These are phyloP conservation scores for Chloropsis hardwickii DNA, from an alignment of 2,113 vertebrate genomes.

Conservation along the genomic window DNA sequence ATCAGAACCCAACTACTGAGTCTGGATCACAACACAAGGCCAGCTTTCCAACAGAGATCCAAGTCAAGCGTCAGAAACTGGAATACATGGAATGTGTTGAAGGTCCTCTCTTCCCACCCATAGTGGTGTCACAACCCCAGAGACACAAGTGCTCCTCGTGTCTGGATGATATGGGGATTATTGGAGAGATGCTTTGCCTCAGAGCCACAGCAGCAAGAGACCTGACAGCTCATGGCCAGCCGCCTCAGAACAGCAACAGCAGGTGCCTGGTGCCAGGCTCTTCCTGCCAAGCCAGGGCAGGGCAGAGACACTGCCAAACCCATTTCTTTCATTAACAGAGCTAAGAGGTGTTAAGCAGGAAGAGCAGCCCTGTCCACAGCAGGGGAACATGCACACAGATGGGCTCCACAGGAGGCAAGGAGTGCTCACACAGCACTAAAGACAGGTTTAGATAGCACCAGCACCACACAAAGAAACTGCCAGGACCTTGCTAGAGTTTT, in stretches of 20 bases:
- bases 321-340: not conserved
- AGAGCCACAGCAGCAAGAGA: not conserved
- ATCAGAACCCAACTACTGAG: rapidly evolving
- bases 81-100: not conserved
- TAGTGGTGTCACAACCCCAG: rapidly evolving
- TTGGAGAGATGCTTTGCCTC: not conserved
- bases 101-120: not conserved
- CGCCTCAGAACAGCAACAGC: rapidly evolving
- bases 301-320: not conserved
- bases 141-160: rapidly evolving
- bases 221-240: rapidly evolving
- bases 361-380: rapidly evolving
- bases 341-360: not conserved
- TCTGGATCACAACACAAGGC: rapidly evolving
- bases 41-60: not conserved
- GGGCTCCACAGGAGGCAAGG: rapidly evolving
- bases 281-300: too few relatives aligned
- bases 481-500: slow-evolving; percentile 29
- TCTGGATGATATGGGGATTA: rapidly evolving
- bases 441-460: rapidly evolving
- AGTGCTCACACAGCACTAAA: rapidly evolving
- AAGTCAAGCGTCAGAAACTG: not conserved
- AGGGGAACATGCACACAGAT: rapidly evolving
- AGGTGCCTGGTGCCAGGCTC: not conserved
- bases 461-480: not conserved